These are phyloP conservation scores for Protodeltote pygarga DNA, from an alignment of 2,888 invertebrate genomes.

Conservation along the genomic window DNA sequence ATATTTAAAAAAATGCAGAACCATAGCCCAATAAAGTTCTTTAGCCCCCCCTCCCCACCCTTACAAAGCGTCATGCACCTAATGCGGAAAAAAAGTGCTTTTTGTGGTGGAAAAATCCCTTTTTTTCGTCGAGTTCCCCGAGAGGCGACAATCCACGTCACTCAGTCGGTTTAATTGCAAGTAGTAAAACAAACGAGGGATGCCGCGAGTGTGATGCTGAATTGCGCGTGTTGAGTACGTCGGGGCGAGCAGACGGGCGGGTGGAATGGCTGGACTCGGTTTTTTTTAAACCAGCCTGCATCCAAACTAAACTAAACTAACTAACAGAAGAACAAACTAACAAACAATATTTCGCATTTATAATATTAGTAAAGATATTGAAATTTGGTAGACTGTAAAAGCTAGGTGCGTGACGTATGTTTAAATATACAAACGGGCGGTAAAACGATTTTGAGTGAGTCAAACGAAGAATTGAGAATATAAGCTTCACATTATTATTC, in stretches of 20 bases:
- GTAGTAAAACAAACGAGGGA: conserved; percentile 81
- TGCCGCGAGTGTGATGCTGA: conserved; percentile 56
- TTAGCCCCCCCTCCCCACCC: conserved; percentile 13
- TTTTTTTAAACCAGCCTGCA: too few relatives aligned
- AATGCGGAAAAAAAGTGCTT: conserved; percentile 47
- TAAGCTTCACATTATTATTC: too few relatives aligned
- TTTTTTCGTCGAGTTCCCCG: conserved; percentile 60
- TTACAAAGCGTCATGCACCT: conserved; percentile 44
- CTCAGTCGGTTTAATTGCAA: conserved; percentile 85
- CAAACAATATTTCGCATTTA: too few relatives aligned
- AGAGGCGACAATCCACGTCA: conserved; percentile 82
- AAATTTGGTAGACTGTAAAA: too few relatives aligned
- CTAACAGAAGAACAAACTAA: too few relatives aligned
- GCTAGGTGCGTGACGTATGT: too few relatives aligned
- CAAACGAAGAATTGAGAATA: not conserved
- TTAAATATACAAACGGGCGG: too few relatives aligned
- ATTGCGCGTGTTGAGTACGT: conserved; percentile 59
- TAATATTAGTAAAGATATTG: too few relatives aligned
- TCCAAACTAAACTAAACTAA: too few relatives aligned
- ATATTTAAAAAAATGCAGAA: conserved; percentile 35
- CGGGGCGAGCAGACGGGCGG: conserved; percentile 55
- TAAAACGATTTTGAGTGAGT: too few relatives aligned
- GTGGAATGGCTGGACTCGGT: not conserved
- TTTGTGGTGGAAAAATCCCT: conserved; percentile 54
- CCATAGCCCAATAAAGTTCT: conserved; percentile 46